Evolutionary conservation across 2,888 invertebrate genomes (phyloP).

Genomic region (Eupithecia pulchellata): DNA sequence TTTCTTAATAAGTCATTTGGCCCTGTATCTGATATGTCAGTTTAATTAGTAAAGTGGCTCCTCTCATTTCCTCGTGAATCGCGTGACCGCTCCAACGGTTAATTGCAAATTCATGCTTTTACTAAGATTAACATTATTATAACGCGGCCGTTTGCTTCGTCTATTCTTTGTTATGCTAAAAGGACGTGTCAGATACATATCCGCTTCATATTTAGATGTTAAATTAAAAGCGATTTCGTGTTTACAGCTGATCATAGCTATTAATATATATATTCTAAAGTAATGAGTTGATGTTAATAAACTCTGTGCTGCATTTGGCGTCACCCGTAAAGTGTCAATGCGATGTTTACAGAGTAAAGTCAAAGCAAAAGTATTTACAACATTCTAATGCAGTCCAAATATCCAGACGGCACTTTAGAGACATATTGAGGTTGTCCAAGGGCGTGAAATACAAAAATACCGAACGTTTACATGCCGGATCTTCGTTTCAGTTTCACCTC

Average conservation of each 20-base stretch:
- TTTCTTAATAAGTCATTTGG: slow-evolving; percentile 49
- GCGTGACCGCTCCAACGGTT: slow-evolving; percentile 60
- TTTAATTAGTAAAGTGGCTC: slow-evolving; percentile 76
- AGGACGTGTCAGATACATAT: neutral
- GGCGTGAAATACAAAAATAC: slow-evolving; percentile 46
- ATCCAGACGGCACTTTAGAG: slow-evolving; percentile 40
- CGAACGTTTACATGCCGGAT: slow-evolving; percentile 32
- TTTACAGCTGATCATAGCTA: neutral
- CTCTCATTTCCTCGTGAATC: slow-evolving; percentile 59
- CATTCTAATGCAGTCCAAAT: slow-evolving; percentile 33
- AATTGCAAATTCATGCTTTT: slow-evolving; percentile 59
- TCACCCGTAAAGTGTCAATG: slow-evolving; percentile 25
- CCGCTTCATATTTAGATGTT: neutral
- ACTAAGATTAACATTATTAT: slow-evolving; percentile 50
- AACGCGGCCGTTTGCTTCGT: slow-evolving; percentile 46
- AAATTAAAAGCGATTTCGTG: neutral
- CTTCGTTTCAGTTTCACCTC: slow-evolving; percentile 33
- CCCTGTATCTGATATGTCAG: slow-evolving; percentile 48
- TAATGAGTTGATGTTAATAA: neutral
- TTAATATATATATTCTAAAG: neutral
- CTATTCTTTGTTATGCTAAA: neutral
- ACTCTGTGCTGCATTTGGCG: slow-evolving; percentile 7
- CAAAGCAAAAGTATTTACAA: slow-evolving; percentile 33
- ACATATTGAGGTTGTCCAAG: slow-evolving; percentile 43
- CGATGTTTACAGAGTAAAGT: slow-evolving; percentile 19